Evolutionary conservation across 2,888 invertebrate genomes (phyloP).

Genomic region (Micropterix aruncella): DNA sequence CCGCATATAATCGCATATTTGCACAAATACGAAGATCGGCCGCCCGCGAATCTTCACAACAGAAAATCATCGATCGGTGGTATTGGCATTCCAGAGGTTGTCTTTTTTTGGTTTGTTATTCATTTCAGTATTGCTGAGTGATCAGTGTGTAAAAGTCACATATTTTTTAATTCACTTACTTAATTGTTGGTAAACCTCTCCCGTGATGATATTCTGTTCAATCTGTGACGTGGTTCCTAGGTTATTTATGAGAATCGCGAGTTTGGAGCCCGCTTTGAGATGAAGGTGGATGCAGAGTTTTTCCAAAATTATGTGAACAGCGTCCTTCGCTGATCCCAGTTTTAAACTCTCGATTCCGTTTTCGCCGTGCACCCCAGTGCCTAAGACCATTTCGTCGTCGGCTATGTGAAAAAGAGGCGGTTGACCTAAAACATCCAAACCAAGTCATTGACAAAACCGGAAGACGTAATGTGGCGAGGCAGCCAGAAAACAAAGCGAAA

Average conservation of each 20-base stretch:
- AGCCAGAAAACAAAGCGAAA: not conserved
- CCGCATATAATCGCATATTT: too few relatives aligned
- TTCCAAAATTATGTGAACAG: constrained; percentile 31
- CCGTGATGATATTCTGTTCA: constrained; percentile 59
- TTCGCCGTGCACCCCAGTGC: constrained; percentile 42
- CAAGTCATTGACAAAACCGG: not conserved
- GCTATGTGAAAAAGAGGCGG: constrained; percentile 46
- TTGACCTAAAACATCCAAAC: constrained; percentile 25
- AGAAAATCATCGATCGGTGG: too few relatives aligned
- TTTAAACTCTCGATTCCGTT: constrained; percentile 32
- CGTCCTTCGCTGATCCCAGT: constrained; percentile 31
- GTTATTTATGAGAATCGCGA: constrained; percentile 64
- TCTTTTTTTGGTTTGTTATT: too few relatives aligned
- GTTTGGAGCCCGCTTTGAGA: constrained; percentile 22
- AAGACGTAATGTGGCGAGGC: not conserved
- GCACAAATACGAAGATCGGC: too few relatives aligned
- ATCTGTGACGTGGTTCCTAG: constrained; percentile 59
- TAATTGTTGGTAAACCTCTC: constrained; percentile 47
- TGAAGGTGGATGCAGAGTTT: constrained; percentile 25
- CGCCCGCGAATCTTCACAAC: too few relatives aligned
- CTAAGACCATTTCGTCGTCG: constrained; percentile 50
- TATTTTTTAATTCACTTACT: too few relatives aligned
- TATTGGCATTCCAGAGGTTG: too few relatives aligned
- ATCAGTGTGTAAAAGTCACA: too few relatives aligned
- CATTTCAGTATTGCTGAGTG: too few relatives aligned